Evolutionary conservation across 2,113 vertebrate genomes (phyloP), one percentile per base, ranked within the genome.

Genomic region (Suncus etruscus): DNA sequence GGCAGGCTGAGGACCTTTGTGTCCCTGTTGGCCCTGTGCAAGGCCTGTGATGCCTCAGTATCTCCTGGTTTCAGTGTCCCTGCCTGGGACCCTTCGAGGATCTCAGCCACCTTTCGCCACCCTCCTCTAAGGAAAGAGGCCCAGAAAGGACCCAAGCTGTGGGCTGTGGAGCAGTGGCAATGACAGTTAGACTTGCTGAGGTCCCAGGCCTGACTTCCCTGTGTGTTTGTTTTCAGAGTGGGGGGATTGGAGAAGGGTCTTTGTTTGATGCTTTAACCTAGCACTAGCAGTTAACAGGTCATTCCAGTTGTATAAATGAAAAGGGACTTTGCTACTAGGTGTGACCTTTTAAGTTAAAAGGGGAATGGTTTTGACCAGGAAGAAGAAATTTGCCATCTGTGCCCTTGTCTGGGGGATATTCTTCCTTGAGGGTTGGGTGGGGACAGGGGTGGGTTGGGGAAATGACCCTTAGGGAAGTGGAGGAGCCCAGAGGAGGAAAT

Each of bases 221-320:
- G 70, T 95, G 76, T 92, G 80, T 85, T 58, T 93, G 66, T 85
- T 27, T 93, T 66, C 27, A 31, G 89, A 50, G 79, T 81, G 70
- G 74, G 92, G 91, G 68, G 31, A 73, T 90, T 81, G 70, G 75
- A 79, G 27, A 61, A 78, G 80, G 95, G 66, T 89, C 85, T 95
- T 89, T 78, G 95, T 94, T 90, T 0, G 50, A 96, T 97, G 97
- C 96, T 98, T 97, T 97, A 96, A 96, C 85, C 95, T 92, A 95
- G 94, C 78, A 10, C 92, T 86, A 94, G 91, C 95, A 95, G 88
- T 77, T 58, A 90, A 72, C 89, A 95, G 96, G 63, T 94, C 95
- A 94, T 94, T 80, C 94, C 89, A 1, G 22, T 84, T 69, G 63
- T 74, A 91, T 96, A 93, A 93, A 90, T 83, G 95, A 84, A 91